Evolutionary conservation across 2,113 vertebrate genomes (phyloP), one percentile per base, ranked within the genome.

Genomic region (Festucalex cinctus): DNA sequence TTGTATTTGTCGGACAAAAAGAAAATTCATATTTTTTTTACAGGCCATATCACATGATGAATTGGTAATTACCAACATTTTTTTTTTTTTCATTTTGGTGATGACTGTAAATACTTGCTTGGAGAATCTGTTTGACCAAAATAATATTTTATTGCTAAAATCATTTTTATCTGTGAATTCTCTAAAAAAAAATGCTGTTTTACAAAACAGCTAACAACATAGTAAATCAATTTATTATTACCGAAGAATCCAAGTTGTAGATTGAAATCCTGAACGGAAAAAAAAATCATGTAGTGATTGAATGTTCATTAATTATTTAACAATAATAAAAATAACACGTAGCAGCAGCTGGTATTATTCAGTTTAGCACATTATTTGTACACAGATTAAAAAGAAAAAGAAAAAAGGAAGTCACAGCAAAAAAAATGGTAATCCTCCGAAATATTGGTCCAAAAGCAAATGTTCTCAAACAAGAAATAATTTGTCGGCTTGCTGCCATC

Each of bases 401-500:
- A n/a, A n/a, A n/a, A 26, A 68, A 46, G 14, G 67, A 41, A 56
- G 37, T 54, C 63, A 61, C 28, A 32, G 2, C 20, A 12, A 13
- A 68, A 60, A 71, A 32, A 73, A 6, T 14, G 59, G 20, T 61
- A 65, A 61, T 73, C 36, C 36, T 56, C 61, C 41, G 66, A 66
- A 61, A 74, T 78, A 51, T 63, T 72, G 71, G 13, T 68, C 68
- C 70, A 58, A 68, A 60, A 44, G 54, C 36, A 16, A 61, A 44
- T 56, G 70, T 77, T 75, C 67, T 37, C 66, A 71, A 75, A 78
- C 53, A 54, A 35, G 39, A 68, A 74, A 70, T 64, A 68, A 73
- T 78, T 83, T 77, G 77, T 70, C 69, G 70, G 60, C 65, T 71
- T 70, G 72, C 76, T 72, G 70, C 78, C 69, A 43, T 62, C 3